Percentiles rank a stretch among this genome's conserved stretches.
phyloP scores from a whole-genome alignment of 1,140 invertebrate species.

The Drosophila leontia region DNA sequence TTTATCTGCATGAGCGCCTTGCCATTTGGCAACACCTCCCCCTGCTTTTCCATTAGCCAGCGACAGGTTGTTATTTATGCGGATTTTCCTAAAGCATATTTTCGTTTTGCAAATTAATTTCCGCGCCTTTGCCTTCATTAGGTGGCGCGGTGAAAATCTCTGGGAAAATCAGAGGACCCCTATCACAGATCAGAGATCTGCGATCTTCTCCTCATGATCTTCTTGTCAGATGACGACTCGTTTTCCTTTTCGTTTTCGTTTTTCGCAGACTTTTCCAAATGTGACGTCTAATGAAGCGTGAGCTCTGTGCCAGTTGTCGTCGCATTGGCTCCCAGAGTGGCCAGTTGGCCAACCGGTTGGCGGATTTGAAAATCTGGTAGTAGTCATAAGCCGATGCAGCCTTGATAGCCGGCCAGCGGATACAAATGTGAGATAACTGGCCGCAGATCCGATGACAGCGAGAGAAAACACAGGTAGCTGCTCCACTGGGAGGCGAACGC shows the following conservation, averaged over 20 bases:
- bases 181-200: background rate
- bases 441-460: conserved; percentile 60
- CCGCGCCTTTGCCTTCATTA: conserved; percentile 67
- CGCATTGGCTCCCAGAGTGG: conserved; percentile 28
- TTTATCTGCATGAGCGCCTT: conserved; percentile 74
- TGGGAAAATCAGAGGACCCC: conserved; percentile 46
- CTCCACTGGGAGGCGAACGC: conserved; percentile 31
- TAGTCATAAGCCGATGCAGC: conserved; percentile 66
- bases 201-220: conserved; percentile 46
- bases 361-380: conserved; percentile 54
- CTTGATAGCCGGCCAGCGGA: conserved; percentile 62
- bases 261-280: conserved; percentile 43
- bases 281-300: conserved; percentile 70
- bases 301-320: conserved; percentile 44
- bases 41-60: conserved; percentile 49
- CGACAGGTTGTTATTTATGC: conserved; percentile 36
- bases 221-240: conserved; percentile 49
- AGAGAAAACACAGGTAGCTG: conserved; percentile 67
- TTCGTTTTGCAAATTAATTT: conserved; percentile 71
- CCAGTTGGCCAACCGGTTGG: conserved; percentile 56
- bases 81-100: conserved; percentile 41
- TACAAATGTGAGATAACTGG: conserved; percentile 69
- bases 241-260: conserved; percentile 38
- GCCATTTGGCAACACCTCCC: conserved; percentile 41
- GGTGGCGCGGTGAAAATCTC: conserved; percentile 59